phyloP scores from a whole-genome alignment of 2,888 invertebrate genomes.

The Osedax frankpressi region DNA sequence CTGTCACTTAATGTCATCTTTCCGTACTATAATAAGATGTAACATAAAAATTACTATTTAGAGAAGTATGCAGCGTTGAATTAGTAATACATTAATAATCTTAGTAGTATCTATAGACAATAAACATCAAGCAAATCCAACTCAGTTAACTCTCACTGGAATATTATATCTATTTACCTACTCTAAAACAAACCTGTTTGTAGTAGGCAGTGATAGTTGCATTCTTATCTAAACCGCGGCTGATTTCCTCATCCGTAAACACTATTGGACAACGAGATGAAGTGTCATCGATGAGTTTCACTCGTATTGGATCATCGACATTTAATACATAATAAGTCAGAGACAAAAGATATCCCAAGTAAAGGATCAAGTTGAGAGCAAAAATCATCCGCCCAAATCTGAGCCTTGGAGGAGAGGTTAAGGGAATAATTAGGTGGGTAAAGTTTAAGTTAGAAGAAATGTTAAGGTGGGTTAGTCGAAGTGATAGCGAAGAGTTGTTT shows the following conservation, averaged over 20 bases:
- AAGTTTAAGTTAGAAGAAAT: no score
- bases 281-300: background rate
- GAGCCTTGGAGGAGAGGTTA: no score
- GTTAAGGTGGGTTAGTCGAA: no score
- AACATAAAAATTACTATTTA: background rate
- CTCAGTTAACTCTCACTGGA: no score
- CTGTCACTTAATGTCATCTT: background rate
- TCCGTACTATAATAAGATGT: no score
- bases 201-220: background rate
- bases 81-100: background rate
- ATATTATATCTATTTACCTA: no score
- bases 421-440: no score
- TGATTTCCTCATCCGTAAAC: background rate
- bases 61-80: background rate
- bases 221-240: background rate
- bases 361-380: constrained; percentile 27
- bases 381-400: constrained; percentile 27
- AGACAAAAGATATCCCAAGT: constrained; percentile 28
- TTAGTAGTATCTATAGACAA: background rate
- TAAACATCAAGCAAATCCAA: no score
- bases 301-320: constrained; percentile 4
- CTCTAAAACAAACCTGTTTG: background rate
- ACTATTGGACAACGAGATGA: constrained; percentile 3
- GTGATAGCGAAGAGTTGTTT: no score
- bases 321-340: constrained; percentile 23